Evolutionary conservation across 2,113 vertebrate genomes (phyloP), one percentile per base, ranked within the genome.

Genomic region (Neolamprologus falcicula): DNA sequence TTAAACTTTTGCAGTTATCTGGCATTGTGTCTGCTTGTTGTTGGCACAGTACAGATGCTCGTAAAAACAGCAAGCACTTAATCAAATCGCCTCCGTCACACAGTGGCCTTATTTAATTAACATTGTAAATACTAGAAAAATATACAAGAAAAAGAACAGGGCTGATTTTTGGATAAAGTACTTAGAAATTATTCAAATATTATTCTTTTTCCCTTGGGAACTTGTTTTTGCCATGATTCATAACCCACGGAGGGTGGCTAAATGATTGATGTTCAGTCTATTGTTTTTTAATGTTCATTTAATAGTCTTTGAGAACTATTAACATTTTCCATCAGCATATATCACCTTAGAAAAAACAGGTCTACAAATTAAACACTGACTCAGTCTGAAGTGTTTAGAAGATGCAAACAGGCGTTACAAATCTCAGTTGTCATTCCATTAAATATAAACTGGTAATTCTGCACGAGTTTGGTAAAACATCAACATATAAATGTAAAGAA

Each of bases 21-120:
- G 68, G 85, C 82, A 76, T 53, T 50, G 31, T 76, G 28, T 89
- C 82, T 68, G 45, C 71, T 80, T 84, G 47, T 79, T 88, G 73
- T 86, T 84, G 42, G 57, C 63, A 78, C 61, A 90, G 66, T 90
- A 76, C 71, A 83, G 17, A 33, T 73, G 37, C 82, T 92, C 54
- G 82, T 90, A 89, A 87, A 88, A 88, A 82, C 63, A 87, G 73
- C 82, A 83, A 86, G 45, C 81, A 83, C 45, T 88, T 82, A n/a
- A 53, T 71, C 6, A 68, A 82, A 76, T 85, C 31, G 11, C 57
- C 57, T 50, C 37, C 5, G 7, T 73, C 78, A 42, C 42, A 63
- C 7, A 57, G 28, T 19, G 24, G 61, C 82, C 83, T 59, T 78
- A 86, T 82, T 81, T 66, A 85, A 14, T 83, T 84, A 21, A 87